Percentiles rank a stretch among this genome's conserved stretches.
Evolutionary conservation across 2,888 invertebrate species (phyloP).

Genomic region (Xylota sylvarum): DNA sequence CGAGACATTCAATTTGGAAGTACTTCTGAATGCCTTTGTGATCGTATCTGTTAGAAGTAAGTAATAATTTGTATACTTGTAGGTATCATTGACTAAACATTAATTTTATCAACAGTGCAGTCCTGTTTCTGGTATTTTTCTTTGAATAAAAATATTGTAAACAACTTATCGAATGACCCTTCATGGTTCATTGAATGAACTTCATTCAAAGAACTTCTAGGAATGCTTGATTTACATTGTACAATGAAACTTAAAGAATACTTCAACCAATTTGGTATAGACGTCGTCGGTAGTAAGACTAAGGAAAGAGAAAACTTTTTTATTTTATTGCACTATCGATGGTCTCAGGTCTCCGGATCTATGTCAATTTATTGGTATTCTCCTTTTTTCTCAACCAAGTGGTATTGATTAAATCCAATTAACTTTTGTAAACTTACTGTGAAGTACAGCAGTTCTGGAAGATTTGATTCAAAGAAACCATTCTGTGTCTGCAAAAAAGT

Average conservation of each 20-base stretch:
- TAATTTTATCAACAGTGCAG: not conserved
- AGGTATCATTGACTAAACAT: not conserved
- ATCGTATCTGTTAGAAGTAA: not conserved
- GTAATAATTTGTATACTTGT: not conserved
- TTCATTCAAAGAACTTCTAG: not conserved
- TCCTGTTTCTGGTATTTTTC: not conserved
- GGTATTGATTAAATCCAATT: not conserved
- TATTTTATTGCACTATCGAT: not conserved
- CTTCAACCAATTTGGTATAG: not conserved
- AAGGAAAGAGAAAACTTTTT: not conserved
- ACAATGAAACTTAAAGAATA: not conserved
- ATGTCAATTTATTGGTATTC: not conserved
- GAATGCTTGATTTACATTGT: slow-evolving; percentile 7
- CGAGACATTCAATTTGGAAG: not conserved
- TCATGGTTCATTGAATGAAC: slow-evolving; percentile 7
- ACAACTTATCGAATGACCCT: slow-evolving; percentile 25
- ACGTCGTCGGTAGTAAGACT: not conserved
- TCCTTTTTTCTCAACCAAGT: not conserved
- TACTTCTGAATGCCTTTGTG: not conserved
- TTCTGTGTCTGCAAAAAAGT: too few species aligned
- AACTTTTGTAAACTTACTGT: too few species aligned
- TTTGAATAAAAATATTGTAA: not conserved
- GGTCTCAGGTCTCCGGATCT: not conserved
- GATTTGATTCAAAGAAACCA: too few species aligned
- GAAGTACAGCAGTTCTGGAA: too few species aligned